Evolutionary conservation across 2,888 invertebrate genomes (phyloP).

Genomic region (Scaeva pyrastri): DNA sequence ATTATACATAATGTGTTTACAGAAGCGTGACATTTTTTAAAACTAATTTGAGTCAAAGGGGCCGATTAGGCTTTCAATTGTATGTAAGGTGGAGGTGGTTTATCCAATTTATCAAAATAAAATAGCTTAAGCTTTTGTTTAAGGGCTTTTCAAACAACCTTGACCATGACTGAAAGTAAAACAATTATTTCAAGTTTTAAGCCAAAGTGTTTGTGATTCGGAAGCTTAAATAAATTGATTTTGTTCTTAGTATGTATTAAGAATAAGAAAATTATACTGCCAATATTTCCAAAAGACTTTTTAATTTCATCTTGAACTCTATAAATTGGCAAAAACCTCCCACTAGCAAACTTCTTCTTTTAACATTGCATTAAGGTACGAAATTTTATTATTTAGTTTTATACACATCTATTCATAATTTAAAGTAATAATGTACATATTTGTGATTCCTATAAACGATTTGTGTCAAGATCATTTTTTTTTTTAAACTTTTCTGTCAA

Average conservation of each 20-base stretch:
- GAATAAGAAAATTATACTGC: no score
- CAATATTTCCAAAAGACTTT: no score
- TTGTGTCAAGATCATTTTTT: not conserved
- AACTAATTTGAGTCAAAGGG: conserved; percentile 56
- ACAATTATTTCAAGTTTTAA: not conserved
- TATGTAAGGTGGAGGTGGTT: not conserved
- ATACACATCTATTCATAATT: no score
- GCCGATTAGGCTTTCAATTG: conserved; percentile 26
- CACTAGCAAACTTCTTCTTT: no score
- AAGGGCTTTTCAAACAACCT: conserved; percentile 1
- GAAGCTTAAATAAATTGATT: not conserved
- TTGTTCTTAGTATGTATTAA: no score
- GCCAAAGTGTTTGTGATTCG: not conserved
- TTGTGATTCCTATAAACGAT: not conserved
- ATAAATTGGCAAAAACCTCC: no score
- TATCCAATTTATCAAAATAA: conserved; percentile 5
- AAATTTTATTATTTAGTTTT: no score
- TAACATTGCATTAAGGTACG: no score
- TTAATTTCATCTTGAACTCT: no score
- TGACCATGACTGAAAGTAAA: conserved; percentile 31
- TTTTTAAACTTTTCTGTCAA: not conserved
- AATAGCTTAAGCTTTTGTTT: not conserved
- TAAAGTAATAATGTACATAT: no score
- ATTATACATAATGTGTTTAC: conserved; percentile 50
- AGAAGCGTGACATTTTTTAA: conserved; percentile 61